Evolutionary conservation across 2,797 vertebrate genomes (phyloP).

Genomic region (Chiroxiphia lanceolata): DNA sequence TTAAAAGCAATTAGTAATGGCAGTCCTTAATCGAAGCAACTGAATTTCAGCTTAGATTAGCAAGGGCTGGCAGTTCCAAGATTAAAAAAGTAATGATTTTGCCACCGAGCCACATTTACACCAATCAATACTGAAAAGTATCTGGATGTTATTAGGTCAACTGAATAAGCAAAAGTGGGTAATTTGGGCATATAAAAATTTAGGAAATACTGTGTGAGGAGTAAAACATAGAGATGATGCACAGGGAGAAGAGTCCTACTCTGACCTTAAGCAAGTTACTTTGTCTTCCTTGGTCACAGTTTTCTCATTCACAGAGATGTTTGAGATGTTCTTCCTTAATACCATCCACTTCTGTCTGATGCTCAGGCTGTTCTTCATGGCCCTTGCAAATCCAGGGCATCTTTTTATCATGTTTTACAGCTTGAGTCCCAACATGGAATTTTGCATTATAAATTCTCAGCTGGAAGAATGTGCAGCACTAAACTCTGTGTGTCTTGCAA

Average conservation of each 20-base stretch:
- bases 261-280: not conserved
- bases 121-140: constrained; percentile 71
- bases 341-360: not conserved
- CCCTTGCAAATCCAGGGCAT: not conserved
- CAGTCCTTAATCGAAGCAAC: constrained; percentile 67
- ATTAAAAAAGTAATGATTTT: constrained; percentile 79
- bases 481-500: not conserved
- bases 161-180: constrained; percentile 42
- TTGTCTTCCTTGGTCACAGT: not conserved
- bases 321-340: not conserved
- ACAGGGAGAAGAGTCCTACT: not conserved
- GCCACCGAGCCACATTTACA: constrained; percentile 69
- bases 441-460: not conserved
- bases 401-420: not conserved
- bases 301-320: not conserved
- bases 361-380: not conserved
- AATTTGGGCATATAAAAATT: not conserved
- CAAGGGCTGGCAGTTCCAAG: constrained; percentile 62
- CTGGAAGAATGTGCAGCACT: not conserved
- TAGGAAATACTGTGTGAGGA: not conserved
- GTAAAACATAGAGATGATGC: fast-evolving
- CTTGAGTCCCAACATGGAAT: not conserved
- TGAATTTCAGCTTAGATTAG: constrained; percentile 68
- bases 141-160: constrained; percentile 65
- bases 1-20: constrained; percentile 76